These are phyloP conservation scores for Brachyptera risi DNA, from an alignment of 2,888 invertebrate genomes.

Conservation along the genomic window DNA sequence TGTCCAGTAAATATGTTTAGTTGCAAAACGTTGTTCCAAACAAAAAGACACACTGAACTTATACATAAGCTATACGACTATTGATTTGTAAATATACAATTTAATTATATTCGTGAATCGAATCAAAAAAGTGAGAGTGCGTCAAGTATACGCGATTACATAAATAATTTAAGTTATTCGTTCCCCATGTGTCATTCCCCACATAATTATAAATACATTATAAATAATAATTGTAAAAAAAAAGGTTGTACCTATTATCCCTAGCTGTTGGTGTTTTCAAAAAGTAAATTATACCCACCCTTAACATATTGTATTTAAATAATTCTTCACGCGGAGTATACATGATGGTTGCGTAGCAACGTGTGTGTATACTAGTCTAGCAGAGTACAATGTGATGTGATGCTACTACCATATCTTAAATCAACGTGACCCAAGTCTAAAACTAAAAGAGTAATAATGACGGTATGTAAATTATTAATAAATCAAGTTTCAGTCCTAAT, in stretches of 20 bases:
- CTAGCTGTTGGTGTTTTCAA: slow-evolving; percentile 30
- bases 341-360: too few relatives aligned
- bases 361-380: not conserved
- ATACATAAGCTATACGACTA: slow-evolving; percentile 28
- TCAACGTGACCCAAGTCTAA: slow-evolving; percentile 23
- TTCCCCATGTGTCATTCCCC: slow-evolving; percentile 14
- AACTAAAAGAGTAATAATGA: slow-evolving; percentile 28
- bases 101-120: slow-evolving; percentile 6
- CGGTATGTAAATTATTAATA: slow-evolving; percentile 24
- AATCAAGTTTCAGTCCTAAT: slow-evolving; percentile 20
- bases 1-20: slow-evolving; percentile 95
- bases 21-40: slow-evolving; percentile 33
- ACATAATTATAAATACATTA: not conserved
- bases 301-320: not conserved
- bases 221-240: slow-evolving; percentile 9
- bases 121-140: too few relatives aligned
- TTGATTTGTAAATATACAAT: slow-evolving; percentile 6
- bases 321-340: too few relatives aligned
- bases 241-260: slow-evolving; percentile 5
- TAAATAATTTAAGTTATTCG: not conserved
- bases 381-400: slow-evolving; percentile 32
- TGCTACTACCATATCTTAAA: slow-evolving; percentile 33
- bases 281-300: slow-evolving; percentile 7
- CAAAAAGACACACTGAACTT: slow-evolving; percentile 15
- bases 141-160: not conserved